A percentile compares a stretch with the other conserved stretches of the same genome.
Evolutionary conservation across 2,797 vertebrate genomes (phyloP).

Genomic region (Muraenolepis orangiensis): DNA sequence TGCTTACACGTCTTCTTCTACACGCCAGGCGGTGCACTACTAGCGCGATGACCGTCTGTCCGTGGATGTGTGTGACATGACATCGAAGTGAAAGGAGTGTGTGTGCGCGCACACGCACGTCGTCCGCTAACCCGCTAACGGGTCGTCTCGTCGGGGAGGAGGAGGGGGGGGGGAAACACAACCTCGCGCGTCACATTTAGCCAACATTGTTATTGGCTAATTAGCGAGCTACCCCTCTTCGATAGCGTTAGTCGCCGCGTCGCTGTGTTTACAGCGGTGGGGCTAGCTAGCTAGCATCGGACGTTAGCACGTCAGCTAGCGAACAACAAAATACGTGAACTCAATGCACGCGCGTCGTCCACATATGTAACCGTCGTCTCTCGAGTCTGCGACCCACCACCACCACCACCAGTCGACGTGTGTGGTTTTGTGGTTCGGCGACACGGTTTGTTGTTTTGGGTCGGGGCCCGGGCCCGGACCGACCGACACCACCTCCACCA

Average conservation of each 20-base stretch:
- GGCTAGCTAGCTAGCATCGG: slow-evolving; percentile 36
- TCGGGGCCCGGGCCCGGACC: slow-evolving; percentile 59
- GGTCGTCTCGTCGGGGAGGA: too few species aligned
- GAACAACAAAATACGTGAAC: slow-evolving; percentile 38
- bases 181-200: slow-evolving; percentile 44
- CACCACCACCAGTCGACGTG: background rate
- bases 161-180: too few species aligned
- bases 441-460: slow-evolving; percentile 30
- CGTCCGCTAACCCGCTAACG: background rate
- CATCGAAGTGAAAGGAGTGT: slow-evolving; percentile 34
- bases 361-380: slow-evolving; percentile 28
- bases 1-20: slow-evolving; percentile 42
- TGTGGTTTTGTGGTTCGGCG: background rate
- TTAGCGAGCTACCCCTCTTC: slow-evolving; percentile 41
- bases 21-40: slow-evolving; percentile 21
- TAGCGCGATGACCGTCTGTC: too few species aligned
- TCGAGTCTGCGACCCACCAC: background rate
- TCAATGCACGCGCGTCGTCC: slow-evolving; percentile 59
- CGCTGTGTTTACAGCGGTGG: slow-evolving; percentile 59
- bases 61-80: slow-evolving; percentile 21
- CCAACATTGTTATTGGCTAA: slow-evolving; percentile 66
- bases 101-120: slow-evolving; percentile 24
- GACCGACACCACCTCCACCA: slow-evolving; percentile 62
- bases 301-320: slow-evolving; percentile 59
- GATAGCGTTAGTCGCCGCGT: slow-evolving; percentile 35